These are phyloP conservation scores for Diloba caeruleocephala DNA, from an alignment of 2,888 invertebrate species.

Conservation along the genomic window DNA sequence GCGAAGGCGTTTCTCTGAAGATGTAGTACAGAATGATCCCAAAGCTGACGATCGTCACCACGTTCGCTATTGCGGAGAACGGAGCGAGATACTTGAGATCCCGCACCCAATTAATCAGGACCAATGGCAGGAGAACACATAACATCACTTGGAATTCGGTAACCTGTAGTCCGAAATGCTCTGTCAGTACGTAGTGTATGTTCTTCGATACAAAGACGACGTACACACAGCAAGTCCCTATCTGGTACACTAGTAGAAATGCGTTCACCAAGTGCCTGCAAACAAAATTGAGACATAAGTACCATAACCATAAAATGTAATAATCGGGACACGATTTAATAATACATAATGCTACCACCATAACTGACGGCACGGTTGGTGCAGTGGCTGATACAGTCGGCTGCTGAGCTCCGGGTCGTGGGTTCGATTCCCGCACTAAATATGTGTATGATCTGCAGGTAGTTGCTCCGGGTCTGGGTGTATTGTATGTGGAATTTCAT, in stretches of 20 bases:
- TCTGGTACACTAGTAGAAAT: constrained; percentile 95
- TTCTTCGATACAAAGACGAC: constrained; percentile 97
- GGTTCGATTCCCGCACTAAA: no score
- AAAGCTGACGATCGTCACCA: constrained; percentile 94
- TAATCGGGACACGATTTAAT: no score
- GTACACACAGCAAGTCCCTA: constrained; percentile 99
- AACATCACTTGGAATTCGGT: constrained; percentile 92
- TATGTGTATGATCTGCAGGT: no score
- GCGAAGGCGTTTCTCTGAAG: constrained; percentile 91
- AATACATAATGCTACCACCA: no score
- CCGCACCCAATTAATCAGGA: constrained; percentile 94
- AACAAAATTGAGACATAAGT: constrained; percentile 37
- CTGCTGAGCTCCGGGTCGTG: no score
- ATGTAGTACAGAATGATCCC: constrained; percentile 96
- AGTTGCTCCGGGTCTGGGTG: no score
- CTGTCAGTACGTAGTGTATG: constrained; percentile 91
- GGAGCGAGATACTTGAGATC: constrained; percentile 96
- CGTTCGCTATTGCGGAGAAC: constrained; percentile 96
- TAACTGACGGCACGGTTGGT: no score
- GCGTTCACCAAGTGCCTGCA: constrained; percentile 92
- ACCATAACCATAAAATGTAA: no score
- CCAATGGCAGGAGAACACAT: constrained; percentile 92
- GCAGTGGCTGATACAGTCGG: no score
- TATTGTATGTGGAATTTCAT: no score
- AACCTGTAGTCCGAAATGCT: constrained; percentile 84